phyloP scores from a whole-genome alignment of 2,797 vertebrate genomes.

The Mico argentatus region DNA sequence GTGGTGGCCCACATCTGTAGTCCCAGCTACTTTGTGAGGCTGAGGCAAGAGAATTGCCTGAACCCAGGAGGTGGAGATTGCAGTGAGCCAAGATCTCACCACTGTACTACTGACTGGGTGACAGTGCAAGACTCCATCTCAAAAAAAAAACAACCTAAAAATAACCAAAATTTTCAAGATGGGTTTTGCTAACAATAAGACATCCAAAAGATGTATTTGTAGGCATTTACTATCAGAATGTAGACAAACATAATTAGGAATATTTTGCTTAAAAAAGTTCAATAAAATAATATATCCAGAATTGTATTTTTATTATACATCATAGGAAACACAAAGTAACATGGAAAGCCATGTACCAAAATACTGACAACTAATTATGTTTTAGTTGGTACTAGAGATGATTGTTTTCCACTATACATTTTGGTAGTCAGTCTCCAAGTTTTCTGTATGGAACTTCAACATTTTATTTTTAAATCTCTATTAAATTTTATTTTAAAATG shows the following conservation, averaged over 20 bases:
- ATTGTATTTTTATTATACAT: neutral
- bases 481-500: slow-evolving; percentile 20
- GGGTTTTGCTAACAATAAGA: neutral
- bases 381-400: neutral
- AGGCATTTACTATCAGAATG: neutral
- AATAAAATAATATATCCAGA: neutral
- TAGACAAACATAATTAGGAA: neutral
- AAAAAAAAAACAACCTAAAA: neutral
- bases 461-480: slow-evolving; percentile 1
- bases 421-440: neutral
- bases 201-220: neutral
- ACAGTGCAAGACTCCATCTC: no score
- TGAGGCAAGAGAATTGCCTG: no score
- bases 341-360: neutral
- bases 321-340: neutral
- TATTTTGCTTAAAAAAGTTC: neutral
- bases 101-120: no score
- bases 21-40: no score
- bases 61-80: no score
- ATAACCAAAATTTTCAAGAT: neutral
- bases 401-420: neutral
- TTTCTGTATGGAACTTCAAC: neutral
- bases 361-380: neutral
- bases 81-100: no score
- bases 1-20: no score